These are phyloP conservation scores for Philereme transversata DNA, from an alignment of 2,888 invertebrate species.

Conservation along the genomic window DNA sequence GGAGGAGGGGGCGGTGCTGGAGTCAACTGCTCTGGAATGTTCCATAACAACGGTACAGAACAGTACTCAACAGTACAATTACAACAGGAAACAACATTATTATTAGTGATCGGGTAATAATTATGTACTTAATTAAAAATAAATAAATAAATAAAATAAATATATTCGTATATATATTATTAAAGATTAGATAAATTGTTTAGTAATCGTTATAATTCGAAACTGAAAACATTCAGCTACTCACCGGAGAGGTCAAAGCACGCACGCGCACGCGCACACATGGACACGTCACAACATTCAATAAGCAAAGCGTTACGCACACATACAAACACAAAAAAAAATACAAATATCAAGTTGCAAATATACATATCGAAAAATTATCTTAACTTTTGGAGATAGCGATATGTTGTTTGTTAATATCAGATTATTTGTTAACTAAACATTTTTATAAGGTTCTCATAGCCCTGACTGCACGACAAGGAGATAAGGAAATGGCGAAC, in stretches of 20 bases:
- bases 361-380: neutral
- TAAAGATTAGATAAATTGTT: too few relatives aligned
- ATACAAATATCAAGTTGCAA: constrained; percentile 2
- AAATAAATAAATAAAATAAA: too few relatives aligned
- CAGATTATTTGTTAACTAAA: too few relatives aligned
- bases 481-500: constrained; percentile 5
- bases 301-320: constrained; percentile 48
- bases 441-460: too few relatives aligned
- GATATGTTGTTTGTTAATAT: too few relatives aligned
- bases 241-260: constrained; percentile 22
- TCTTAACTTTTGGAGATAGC: neutral
- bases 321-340: constrained; percentile 26
- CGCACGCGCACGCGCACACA: constrained; percentile 27
- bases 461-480: neutral
- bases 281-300: constrained; percentile 33
- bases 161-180: too few relatives aligned
- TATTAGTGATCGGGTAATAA: too few relatives aligned
- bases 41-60: neutral
- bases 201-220: neutral
- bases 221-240: constrained; percentile 2
- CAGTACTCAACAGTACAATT: neutral
- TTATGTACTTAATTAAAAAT: too few relatives aligned
- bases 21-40: constrained; percentile 46
- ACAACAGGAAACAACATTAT: too few relatives aligned
- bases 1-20: constrained; percentile 56